Conservation (phyloP, 2,888 invertebrate species). For the Deilephila elpenor region DNA sequence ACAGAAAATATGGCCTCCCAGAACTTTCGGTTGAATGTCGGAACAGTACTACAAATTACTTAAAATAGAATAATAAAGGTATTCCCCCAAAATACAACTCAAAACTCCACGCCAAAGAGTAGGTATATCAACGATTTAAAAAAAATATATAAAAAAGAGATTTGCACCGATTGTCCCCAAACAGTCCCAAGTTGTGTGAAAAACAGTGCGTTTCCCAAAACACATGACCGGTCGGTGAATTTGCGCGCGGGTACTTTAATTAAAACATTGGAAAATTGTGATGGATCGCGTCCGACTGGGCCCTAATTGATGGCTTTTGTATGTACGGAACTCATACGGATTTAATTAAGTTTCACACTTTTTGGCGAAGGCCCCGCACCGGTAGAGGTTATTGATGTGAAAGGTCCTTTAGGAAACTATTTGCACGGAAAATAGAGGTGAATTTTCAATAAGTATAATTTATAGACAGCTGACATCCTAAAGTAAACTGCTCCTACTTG, state of each 20-base stretch:
- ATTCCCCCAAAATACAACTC: too few species aligned
- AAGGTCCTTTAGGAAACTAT: background rate
- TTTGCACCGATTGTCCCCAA: too few species aligned
- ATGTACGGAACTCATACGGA: slow-evolving; percentile 22
- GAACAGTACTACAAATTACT: too few species aligned
- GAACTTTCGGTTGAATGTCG: too few species aligned
- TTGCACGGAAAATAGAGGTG: too few species aligned
- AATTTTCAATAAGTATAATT: background rate
- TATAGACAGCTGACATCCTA: background rate
- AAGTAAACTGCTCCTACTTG: too few species aligned
- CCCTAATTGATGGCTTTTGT: slow-evolving; percentile 61
- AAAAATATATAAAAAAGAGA: too few species aligned
- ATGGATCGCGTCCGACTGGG: slow-evolving; percentile 57
- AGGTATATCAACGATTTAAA: too few species aligned
- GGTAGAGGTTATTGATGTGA: background rate
- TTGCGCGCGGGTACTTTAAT: slow-evolving; percentile 52
- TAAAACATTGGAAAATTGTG: slow-evolving; percentile 60
- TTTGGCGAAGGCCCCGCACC: background rate
- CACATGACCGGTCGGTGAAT: background rate
- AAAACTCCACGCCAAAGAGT: too few species aligned
- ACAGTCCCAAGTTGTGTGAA: too few species aligned
- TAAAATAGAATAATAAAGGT: too few species aligned
- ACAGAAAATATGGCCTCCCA: too few species aligned
- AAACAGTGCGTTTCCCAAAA: background rate
- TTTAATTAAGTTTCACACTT: slow-evolving; percentile 23